Evolutionary conservation across 2,113 vertebrate species (phyloP).

Genomic region (Semicossyphus pulcher): DNA sequence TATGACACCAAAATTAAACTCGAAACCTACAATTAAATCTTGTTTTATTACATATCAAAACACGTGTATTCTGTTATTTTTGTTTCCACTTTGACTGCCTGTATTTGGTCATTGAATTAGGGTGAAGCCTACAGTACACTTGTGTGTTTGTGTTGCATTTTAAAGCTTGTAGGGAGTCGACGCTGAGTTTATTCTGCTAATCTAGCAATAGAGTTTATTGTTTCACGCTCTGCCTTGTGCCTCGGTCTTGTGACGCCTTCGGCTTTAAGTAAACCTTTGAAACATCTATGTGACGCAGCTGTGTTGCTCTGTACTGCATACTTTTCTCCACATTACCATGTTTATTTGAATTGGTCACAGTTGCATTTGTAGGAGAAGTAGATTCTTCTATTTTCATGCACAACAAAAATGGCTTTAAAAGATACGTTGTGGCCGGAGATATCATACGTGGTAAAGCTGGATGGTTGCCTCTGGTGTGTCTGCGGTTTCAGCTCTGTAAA

Average conservation of each 20-base stretch:
- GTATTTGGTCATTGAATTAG: not conserved
- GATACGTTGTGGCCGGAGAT: no score
- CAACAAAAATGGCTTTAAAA: constrained; percentile 12
- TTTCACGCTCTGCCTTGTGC: constrained; percentile 23
- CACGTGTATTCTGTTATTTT: not conserved
- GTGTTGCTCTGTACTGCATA: not conserved
- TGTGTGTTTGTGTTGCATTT: not conserved
- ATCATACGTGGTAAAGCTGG: not conserved
- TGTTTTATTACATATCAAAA: not conserved
- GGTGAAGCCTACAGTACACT: not conserved
- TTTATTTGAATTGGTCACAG: constrained; percentile 26
- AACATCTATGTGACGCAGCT: constrained; percentile 1
- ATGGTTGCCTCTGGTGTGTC: not conserved
- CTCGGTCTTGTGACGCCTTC: constrained; percentile 42
- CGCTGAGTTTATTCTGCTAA: constrained; percentile 25
- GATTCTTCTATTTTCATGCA: constrained; percentile 5
- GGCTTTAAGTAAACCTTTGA: constrained; percentile 15
- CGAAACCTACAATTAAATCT: not conserved
- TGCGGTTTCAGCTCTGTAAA: constrained; percentile 18
- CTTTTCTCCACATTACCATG: constrained; percentile 4
- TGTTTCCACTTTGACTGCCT: not conserved
- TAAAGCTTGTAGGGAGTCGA: not conserved
- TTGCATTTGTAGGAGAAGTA: not conserved
- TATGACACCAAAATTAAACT: not conserved
- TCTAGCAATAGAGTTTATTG: constrained; percentile 2